Percentiles rank a stretch among this genome's conserved stretches.
Evolutionary conservation across 2,888 invertebrate genomes (phyloP).

Genomic region (Cheilosia vernalis): DNA sequence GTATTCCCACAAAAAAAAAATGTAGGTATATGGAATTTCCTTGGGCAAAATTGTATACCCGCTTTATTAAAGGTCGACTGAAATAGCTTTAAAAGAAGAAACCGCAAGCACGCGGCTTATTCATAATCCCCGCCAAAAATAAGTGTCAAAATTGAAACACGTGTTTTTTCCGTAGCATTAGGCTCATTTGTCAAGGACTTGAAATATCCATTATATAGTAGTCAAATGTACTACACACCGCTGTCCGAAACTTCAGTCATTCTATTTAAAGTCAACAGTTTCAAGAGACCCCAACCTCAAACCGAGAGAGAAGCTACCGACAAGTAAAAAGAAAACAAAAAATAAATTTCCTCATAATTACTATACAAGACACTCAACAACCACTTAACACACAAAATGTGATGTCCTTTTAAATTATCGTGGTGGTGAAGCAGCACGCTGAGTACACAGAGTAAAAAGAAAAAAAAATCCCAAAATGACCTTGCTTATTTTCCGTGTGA

Average conservation of each 20-base stretch:
- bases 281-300: slow-evolving; percentile 6
- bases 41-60: too few relatives aligned
- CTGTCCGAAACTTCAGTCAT: slow-evolving; percentile 34
- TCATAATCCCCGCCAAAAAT: neutral
- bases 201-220: slow-evolving; percentile 56
- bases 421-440: slow-evolving; percentile 23
- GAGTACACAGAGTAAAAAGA: neutral
- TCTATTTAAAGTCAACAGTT: slow-evolving; percentile 26
- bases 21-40: too few relatives aligned
- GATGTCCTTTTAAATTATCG: slow-evolving; percentile 63
- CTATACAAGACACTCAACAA: slow-evolving; percentile 72
- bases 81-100: neutral
- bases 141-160: slow-evolving; percentile 33
- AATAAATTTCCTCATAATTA: slow-evolving; percentile 64
- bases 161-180: slow-evolving; percentile 11
- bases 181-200: slow-evolving; percentile 57
- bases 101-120: neutral
- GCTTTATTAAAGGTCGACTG: neutral
- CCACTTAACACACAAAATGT: slow-evolving; percentile 72
- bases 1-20: too few relatives aligned
- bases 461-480: slow-evolving; percentile 40
- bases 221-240: slow-evolving; percentile 35
- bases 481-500: slow-evolving; percentile 61
- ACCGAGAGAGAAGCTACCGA: neutral
- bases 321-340: slow-evolving; percentile 16